Base-by-base conservation (phyloP, 1,140 invertebrate species). In the Drosophila persimilis region DNA sequence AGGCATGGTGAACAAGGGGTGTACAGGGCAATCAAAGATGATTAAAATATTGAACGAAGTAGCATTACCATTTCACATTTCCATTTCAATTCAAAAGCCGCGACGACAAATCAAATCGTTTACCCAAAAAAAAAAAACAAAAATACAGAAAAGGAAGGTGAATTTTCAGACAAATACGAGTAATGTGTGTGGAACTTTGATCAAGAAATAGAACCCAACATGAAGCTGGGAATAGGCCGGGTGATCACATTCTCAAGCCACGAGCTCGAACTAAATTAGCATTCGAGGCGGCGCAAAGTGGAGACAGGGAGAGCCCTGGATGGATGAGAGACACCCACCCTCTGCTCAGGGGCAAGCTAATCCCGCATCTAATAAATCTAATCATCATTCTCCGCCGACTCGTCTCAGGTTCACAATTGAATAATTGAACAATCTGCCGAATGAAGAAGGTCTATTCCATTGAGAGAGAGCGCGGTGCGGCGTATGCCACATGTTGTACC, bases 371-470 rank as follows among this genome's bases (percentile, higher is more conserved):
- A 85, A 85, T 84, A 80, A 80, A 85, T 86, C 65, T 46, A 77
- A 67, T 74, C 69, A 77, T 70, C 76, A 66, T 73, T 58, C 43
- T 35, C 53, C 44, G 41, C 72, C 44, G 24, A 59, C 54, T 59
- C 29, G 26, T 39, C 35, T 39, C 35, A 69, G 43, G 20, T 50
- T 6, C n/a, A 72, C 80, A 86, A 86, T 86, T 86, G 77, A 81
- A 81, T 86, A 86, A 86, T 86, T 86, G 77, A 85, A 86, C 69
- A 86, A 86, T 86, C 84, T 56, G 48, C 41, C 51, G 63, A 45
- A 26, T 4, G 11, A 39, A 39, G 35, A 39, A 35, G 51, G 58
- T 51, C 73, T 39, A 9, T 13, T 39, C 11, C 35, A 39, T 39
- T 13, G 35, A 5, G 11, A 35, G 31, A 35, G 9, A 35, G 8